Base-by-base conservation (phyloP, 2,797 vertebrate species). In the Neomorphus geoffroyi region DNA sequence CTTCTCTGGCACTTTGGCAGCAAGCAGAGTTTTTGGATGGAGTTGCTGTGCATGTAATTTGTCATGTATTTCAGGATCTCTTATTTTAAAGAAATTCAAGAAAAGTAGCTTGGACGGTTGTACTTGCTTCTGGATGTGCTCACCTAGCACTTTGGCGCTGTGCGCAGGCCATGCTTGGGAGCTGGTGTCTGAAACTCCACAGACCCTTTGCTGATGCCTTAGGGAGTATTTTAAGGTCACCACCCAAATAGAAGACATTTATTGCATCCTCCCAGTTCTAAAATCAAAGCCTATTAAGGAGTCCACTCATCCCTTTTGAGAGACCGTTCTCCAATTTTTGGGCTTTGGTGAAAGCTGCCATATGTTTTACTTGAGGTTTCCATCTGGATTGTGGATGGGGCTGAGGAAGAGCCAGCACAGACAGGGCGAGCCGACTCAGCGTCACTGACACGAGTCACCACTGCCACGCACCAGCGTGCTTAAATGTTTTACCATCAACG, bases 341-440 rank as follows among this genome's bases (percentile, higher is more conserved):
- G 86, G 58, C 66, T 43, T 23, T 13, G 56, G 2, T 46, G 72
- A 33, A 70, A 81, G 43, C 37, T 62, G 37, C 56, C 0, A 1
- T 0, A 0, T 13, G 37, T 43, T 64, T 46, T 32, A 67, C 30
- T 37, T 0, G 0, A 13, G 33, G 17, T 50, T 57, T 35, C n/a
- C n/a, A 0, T 7, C 3, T 24, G 80, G 85, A 4, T 21, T 3
- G 30, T 18, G 73, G 56, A 5, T 10, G 51, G 60, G 71, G 30
- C 78, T 69, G 71, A 18, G 89, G 3, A 50, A 4, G 66, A 78
- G 46, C 41, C 66, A n/a, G 80, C 62, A 5, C 35, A 18, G 78
- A 1, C 41, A 4, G 6, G 75, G 62, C 1, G 18, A 41, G 69
- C n/a, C 53, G 92, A 88, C 82, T 83, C 89, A 33, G 94, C 53